Percentiles rank a stretch among this genome's conserved stretches.
phyloP scores from a whole-genome alignment of 2,113 vertebrate species.

The Zeus faber region DNA sequence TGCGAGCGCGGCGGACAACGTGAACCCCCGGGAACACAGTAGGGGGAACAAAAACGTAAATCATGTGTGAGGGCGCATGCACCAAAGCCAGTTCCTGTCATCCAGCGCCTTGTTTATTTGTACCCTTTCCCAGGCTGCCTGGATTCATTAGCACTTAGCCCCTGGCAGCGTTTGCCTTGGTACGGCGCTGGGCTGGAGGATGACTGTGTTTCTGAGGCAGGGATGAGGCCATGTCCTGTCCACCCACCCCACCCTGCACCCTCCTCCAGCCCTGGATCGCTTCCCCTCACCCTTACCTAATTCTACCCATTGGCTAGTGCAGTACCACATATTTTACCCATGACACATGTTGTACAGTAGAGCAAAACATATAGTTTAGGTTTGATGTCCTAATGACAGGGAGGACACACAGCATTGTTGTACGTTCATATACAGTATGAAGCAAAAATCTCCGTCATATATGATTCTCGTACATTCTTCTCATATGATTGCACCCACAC shows the following conservation, averaged over 20 bases:
- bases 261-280: constrained; percentile 18
- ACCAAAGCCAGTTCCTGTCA: constrained; percentile 35
- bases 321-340: too few relatives aligned
- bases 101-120: constrained; percentile 40
- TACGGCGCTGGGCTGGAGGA: constrained; percentile 29
- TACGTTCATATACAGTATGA: too few relatives aligned
- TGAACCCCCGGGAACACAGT: constrained; percentile 28
- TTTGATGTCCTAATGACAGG: too few relatives aligned
- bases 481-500: too few relatives aligned
- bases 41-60: constrained; percentile 33
- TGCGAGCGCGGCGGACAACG: constrained; percentile 18
- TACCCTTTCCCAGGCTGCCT: constrained; percentile 35
- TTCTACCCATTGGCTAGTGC: background rate
- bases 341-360: too few relatives aligned
- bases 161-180: constrained; percentile 28
- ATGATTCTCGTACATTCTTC: too few relatives aligned
- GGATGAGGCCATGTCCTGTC: constrained; percentile 44
- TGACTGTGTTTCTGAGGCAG: constrained; percentile 14
- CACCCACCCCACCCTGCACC: constrained; percentile 16
- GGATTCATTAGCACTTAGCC: constrained; percentile 46
- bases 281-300: constrained; percentile 1
- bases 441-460: too few relatives aligned
- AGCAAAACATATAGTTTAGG: too few relatives aligned
- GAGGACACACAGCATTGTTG: too few relatives aligned
- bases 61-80: constrained; percentile 15